Base-by-base conservation (phyloP, 2,888 invertebrate genomes). In the Hololepta plana region DNA sequence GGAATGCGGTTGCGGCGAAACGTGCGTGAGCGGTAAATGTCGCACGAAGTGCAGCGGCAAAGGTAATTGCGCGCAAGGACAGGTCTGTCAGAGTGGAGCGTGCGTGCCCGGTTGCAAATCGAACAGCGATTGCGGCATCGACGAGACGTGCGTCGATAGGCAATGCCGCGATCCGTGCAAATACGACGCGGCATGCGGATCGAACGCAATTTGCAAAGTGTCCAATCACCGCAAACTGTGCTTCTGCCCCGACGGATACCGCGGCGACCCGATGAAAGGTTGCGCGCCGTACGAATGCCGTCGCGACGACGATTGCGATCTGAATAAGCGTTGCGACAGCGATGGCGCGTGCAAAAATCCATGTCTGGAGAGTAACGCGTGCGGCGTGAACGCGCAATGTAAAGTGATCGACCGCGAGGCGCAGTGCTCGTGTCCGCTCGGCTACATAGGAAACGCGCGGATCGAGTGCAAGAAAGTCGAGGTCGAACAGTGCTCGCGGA, bases 331-430 rank as follows among this genome's bases (percentile, higher is more conserved):
- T 35, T 88, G 88, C 44, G 67, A 70, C 37, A 11, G 10, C 7
- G 60, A 63, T 26, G 66, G 72, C 4, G 72, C 73, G 13, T 88
- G 88, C 45, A 72, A 72, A 39, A 87, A 87, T 53, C 82, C 87
- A 2, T 88, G 88, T 45, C 47, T 72, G 24, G 72, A 74, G 41
- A 58, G 63, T 17, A 72, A 72, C 5, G 71, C 75, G 15, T 88
- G 88, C 43, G 88, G 87, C 8, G 54, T 67, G 15, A 85, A 85
- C 49, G 82, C 85, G 1, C 80, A 85, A 40, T 87, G 88, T 44
- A 68, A 79, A 20, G 75, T 84, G 6, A 60, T 75, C 10, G 71
- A 76, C 40, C 64, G 80, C 46, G 60, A 62, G 37, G 74, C 85
- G 0, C 74, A 81, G 40, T 81, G 81, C 41, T 66, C 71, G 0